A percentile compares a stretch with the other conserved stretches of the same genome.
Conservation (phyloP, 2,888 invertebrate genomes). For the Autographa pulchrina region DNA sequence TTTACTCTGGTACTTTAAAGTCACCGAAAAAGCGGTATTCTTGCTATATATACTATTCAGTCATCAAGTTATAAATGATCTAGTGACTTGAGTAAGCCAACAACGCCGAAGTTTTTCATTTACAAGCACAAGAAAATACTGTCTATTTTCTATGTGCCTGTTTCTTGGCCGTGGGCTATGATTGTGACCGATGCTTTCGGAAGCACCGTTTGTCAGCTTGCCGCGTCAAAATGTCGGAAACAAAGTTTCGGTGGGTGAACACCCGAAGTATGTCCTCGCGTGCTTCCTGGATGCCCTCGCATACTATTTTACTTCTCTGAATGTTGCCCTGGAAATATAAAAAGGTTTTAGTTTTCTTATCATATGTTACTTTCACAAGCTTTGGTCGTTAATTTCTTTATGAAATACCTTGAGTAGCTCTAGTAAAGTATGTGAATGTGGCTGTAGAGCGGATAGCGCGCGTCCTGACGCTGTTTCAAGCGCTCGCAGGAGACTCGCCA, state of each 20-base stretch:
- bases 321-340: conserved; percentile 94
- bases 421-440: conserved; percentile 79
- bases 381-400: not conserved
- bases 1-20: conserved; percentile 23
- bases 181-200: conserved; percentile 95
- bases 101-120: conserved; percentile 22
- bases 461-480: conserved; percentile 79
- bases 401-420: conserved; percentile 81
- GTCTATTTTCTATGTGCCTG: conserved; percentile 45
- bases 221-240: conserved; percentile 96
- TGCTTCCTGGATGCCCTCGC: conserved; percentile 97
- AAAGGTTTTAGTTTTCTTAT: not conserved
- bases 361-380: not conserved
- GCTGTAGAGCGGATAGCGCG: conserved; percentile 76
- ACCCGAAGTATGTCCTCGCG: conserved; percentile 96
- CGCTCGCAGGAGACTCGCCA: conserved; percentile 82
- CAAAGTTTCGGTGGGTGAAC: conserved; percentile 96
- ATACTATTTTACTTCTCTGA: conserved; percentile 97
- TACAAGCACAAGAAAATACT: conserved; percentile 52
- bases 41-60: conserved; percentile 8
- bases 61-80: not conserved
- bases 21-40: conserved; percentile 12
- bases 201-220: conserved; percentile 97
- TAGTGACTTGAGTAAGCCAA: conserved; percentile 36
- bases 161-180: conserved; percentile 73